Percentiles rank a stretch among this genome's conserved stretches.
Conservation (phyloP, 1,140 invertebrate genomes). For the Sycophaga agraensis region DNA sequence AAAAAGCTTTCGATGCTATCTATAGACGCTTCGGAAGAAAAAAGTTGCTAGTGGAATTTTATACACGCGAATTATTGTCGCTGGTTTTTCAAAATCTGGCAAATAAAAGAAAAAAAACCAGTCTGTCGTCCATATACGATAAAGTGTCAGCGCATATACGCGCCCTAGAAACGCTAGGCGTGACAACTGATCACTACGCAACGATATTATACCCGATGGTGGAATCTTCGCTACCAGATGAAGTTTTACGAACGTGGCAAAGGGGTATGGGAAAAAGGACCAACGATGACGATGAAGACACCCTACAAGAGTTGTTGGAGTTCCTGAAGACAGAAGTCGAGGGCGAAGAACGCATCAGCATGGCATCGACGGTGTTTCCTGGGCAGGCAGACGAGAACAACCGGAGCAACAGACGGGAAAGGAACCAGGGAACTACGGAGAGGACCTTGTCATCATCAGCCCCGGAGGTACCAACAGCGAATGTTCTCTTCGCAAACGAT, state of each 20-base stretch:
- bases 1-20: conserved; percentile 20
- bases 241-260: conserved; percentile 38
- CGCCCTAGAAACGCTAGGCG: conserved; percentile 38
- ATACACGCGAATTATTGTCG: conserved; percentile 35
- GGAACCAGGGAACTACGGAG: not conserved
- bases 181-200: conserved; percentile 39
- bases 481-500: conserved; percentile 2
- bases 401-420: not conserved
- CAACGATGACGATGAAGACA: not conserved
- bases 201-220: conserved; percentile 43
- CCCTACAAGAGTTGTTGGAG: conserved; percentile 32
- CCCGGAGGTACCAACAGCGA: conserved; percentile 20
- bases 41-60: conserved; percentile 36
- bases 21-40: conserved; percentile 32
- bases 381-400: not conserved
- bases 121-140: conserved; percentile 35
- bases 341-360: conserved; percentile 33
- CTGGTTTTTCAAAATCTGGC: conserved; percentile 31
- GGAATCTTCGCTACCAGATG: conserved; percentile 44
- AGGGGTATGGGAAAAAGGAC: not conserved
- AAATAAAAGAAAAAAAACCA: conserved; percentile 2
- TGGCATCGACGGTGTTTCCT: conserved; percentile 28
- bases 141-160: conserved; percentile 40
- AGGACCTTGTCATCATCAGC: not conserved
- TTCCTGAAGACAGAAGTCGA: conserved; percentile 37